phyloP scores from a whole-genome alignment of 2,113 vertebrate genomes.

The Ranitomeya variabilis region DNA sequence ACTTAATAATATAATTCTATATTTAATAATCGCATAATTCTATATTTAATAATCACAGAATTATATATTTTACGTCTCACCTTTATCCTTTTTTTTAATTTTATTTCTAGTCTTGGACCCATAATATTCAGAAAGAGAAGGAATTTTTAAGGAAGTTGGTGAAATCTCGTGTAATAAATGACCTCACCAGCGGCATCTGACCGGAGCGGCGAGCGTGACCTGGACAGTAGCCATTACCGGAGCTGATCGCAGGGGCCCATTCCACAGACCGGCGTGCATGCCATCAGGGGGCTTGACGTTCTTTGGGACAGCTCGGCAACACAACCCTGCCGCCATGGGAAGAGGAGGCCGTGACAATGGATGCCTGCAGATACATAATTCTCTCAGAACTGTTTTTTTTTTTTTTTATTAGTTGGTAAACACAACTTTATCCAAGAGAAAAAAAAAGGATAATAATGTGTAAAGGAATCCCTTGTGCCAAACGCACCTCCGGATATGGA shows the following conservation, averaged over 20 bases:
- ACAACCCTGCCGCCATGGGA: constrained; percentile 1
- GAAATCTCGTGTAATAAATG: constrained; percentile 89
- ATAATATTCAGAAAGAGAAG: constrained; percentile 96
- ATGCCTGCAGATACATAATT: not conserved
- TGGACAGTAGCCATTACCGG: constrained; percentile 58
- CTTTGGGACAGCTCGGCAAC: not conserved
- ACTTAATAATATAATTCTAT: too few species aligned
- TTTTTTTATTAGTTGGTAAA: not conserved
- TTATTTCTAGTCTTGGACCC: constrained; percentile 91
- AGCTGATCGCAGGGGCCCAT: constrained; percentile 1
- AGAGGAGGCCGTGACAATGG: not conserved
- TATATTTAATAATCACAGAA: not conserved
- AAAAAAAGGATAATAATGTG: not conserved
- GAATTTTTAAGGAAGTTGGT: constrained; percentile 96
- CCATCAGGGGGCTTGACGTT: constrained; percentile 16
- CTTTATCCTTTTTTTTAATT: constrained; percentile 47
- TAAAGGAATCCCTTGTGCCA: constrained; percentile 38
- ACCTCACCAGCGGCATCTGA: constrained; percentile 95
- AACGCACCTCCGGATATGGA: constrained; percentile 40
- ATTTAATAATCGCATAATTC: too few species aligned
- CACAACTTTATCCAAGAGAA: constrained; percentile 4
- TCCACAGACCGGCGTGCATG: constrained; percentile 44
- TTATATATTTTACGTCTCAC: constrained; percentile 1
- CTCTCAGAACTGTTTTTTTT: constrained; percentile 40
- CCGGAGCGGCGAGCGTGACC: constrained; percentile 52